Evolutionary conservation across 2,888 invertebrate species (phyloP), one percentile per base, ranked within the genome.

Genomic region (Cantharis lateralis): DNA sequence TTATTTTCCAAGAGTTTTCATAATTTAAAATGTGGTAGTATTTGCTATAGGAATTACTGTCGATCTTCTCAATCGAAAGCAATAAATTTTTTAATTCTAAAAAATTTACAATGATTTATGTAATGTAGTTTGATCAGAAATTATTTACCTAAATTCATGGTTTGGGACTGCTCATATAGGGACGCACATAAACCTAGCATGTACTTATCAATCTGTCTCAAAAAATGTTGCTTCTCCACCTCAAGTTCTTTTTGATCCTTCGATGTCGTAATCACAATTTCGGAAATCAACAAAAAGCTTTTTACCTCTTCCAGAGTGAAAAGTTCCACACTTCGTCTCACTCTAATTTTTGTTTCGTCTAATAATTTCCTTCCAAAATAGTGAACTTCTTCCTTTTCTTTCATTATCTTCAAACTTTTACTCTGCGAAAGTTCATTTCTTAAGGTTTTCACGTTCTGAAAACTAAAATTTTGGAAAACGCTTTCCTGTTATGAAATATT

Each of bases 121-220:
- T 2, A 26, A 10, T 20, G 20, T 20, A 20, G 26, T 26, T 26
- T 10, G 26, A 10, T 26, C 2, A 1, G 0, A 0, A 10, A 10
- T 26, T 11, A 48, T 61, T 75, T 68, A 75, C 78, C 78, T 32
- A 78, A 70, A 70, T 75, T 75, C 64, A 75, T 72, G 16, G 68
- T 70, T 32, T 75, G 78, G 9, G 75, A n/a, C 62, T 72, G 75
- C 13, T 75, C 62, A 48, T 78, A 70, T 2, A 78, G 15, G 15
- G 62, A 70, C 9, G 15, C 62, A 48, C 78, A 78, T 28, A 78
- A 32, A 1, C 62, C 62, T 15, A 26, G 64, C 75, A 78, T 75
- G 71, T 75, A 78, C 15, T 75, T 78, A 72, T 78, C 75, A 11
- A 78, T 26, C 62, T 78, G 78, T 15, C 72, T 72, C n/a, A 78